A percentile compares a stretch with the other conserved stretches of the same genome.
phyloP scores from a whole-genome alignment of 2,888 invertebrate species.

The Atrina japonica region DNA sequence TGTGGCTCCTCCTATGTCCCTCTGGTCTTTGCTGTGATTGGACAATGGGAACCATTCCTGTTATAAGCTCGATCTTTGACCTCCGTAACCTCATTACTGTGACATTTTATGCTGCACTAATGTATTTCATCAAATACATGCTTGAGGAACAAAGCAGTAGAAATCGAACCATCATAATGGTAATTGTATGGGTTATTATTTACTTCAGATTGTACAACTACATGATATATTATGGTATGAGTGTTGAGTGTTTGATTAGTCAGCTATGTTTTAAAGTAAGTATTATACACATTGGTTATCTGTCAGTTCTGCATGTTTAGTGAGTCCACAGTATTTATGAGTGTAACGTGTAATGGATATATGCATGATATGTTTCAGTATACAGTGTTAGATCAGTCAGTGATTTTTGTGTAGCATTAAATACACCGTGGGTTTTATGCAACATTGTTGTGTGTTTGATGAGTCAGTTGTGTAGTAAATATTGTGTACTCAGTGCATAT shows the following conservation, averaged over 20 bases:
- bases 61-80: conserved; percentile 90
- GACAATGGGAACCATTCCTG: conserved; percentile 98
- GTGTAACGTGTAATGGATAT: too few species aligned
- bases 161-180: conserved; percentile 87
- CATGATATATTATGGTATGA: not conserved
- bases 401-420: too few species aligned
- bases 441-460: too few species aligned
- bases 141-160: conserved; percentile 61
- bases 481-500: too few species aligned
- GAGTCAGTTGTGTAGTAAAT: too few species aligned
- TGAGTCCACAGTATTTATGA: too few species aligned
- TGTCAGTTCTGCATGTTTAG: too few species aligned
- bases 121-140: conserved; percentile 66
- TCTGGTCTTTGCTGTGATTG: conserved; percentile 97
- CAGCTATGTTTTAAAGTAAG: not conserved
- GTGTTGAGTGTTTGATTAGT: not conserved
- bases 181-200: conserved; percentile 77
- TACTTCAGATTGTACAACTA: too few species aligned
- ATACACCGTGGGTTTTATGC: too few species aligned
- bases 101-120: conserved; percentile 84
- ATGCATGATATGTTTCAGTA: too few species aligned
- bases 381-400: too few species aligned
- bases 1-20: conserved; percentile 94
- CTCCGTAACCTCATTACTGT: conserved; percentile 90
- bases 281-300: too few species aligned